Evolutionary conservation across 2,797 vertebrate species (phyloP).

Genomic region (Dermochelys coriacea): DNA sequence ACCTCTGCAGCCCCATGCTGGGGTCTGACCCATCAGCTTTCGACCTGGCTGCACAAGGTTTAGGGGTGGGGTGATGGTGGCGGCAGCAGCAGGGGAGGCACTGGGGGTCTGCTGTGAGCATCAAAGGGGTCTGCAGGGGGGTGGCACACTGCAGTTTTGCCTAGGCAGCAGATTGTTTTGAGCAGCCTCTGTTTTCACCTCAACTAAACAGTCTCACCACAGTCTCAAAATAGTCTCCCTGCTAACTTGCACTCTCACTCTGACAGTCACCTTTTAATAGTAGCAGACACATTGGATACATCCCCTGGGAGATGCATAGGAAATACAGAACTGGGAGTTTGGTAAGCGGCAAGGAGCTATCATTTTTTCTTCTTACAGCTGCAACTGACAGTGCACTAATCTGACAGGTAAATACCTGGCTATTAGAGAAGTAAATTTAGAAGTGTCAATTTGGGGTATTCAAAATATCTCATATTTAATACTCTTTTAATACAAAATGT

Average conservation of each 20-base stretch:
- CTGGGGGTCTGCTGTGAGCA: neutral
- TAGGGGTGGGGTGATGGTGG: neutral
- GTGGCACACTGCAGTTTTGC: neutral
- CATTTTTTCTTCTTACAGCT: neutral
- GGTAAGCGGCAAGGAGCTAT: neutral
- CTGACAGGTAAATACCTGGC: neutral
- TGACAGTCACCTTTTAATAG: neutral
- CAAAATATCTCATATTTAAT: neutral
- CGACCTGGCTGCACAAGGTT: neutral
- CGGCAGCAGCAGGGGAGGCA: neutral
- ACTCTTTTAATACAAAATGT: neutral
- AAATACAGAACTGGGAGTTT: neutral
- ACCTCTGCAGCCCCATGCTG: neutral
- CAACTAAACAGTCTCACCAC: neutral
- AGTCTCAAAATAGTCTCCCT: neutral
- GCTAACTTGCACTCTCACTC: neutral
- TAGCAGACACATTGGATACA: neutral
- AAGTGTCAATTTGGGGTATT: neutral
- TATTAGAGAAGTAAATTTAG: constrained; percentile 2
- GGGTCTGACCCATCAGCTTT: neutral
- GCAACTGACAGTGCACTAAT: neutral
- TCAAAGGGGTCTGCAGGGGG: too few species aligned
- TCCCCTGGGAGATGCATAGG: neutral
- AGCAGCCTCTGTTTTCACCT: neutral
- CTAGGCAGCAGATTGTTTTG: neutral